phyloP scores from a whole-genome alignment of 2,797 vertebrate genomes.

The Cottoperca gobio region DNA sequence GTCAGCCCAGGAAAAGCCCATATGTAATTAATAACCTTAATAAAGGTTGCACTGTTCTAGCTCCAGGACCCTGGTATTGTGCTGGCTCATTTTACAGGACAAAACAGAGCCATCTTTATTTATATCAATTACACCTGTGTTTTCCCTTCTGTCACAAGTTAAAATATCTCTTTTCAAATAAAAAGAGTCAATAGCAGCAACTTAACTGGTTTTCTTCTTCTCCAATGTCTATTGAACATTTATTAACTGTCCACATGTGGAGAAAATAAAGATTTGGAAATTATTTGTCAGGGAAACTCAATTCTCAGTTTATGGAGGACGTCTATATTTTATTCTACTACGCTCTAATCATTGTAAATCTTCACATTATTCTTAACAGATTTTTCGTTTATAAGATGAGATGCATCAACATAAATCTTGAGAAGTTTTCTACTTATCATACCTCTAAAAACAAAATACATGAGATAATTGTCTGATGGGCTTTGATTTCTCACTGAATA shows the following conservation, averaged over 20 bases:
- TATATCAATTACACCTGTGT: conserved; percentile 25
- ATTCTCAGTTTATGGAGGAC: neutral
- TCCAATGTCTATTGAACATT: neutral
- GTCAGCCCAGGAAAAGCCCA: conserved; percentile 10
- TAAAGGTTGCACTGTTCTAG: conserved; percentile 4
- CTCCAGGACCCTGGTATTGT: neutral
- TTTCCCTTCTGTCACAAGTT: neutral
- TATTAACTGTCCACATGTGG: neutral
- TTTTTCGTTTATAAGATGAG: too few species aligned
- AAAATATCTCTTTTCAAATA: conserved; percentile 8
- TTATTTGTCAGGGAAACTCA: neutral
- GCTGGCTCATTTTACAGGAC: conserved; percentile 13
- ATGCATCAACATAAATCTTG: too few species aligned
- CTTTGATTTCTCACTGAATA: neutral
- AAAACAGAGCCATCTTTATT: conserved; percentile 22
- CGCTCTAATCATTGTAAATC: too few species aligned
- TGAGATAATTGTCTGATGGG: neutral
- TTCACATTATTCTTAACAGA: too few species aligned
- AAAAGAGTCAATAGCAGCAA: neutral
- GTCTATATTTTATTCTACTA: neutral
- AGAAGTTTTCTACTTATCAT: too few species aligned
- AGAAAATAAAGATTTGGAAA: too few species aligned
- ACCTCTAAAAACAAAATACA: too few species aligned
- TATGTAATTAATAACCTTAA: conserved; percentile 28
- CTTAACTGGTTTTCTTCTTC: neutral